phyloP scores from a whole-genome alignment of 2,797 vertebrate genomes.

The Poeciliopsis gracilis region DNA sequence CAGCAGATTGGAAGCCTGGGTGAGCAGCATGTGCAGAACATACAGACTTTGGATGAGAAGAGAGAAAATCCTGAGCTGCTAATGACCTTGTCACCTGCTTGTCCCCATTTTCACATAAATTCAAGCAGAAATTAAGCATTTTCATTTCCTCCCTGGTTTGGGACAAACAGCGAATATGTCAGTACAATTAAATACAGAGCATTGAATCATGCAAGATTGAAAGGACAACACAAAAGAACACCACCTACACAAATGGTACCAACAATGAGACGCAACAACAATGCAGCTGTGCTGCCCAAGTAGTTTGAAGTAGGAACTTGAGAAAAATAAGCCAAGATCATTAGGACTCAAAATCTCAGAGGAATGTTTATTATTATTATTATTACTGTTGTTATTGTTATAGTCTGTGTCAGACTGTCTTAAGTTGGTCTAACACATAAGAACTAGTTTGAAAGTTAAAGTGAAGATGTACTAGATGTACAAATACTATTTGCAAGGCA shows the following conservation, averaged over 20 bases:
- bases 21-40: conserved; percentile 15
- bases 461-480: background rate
- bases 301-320: background rate
- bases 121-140: conserved; percentile 40
- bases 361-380: background rate
- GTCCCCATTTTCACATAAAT: conserved; percentile 44
- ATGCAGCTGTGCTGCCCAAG: background rate
- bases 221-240: conserved; percentile 25
- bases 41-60: conserved; percentile 29
- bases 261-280: conserved; percentile 11
- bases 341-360: background rate
- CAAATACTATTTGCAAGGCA: background rate
- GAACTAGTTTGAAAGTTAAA: background rate
- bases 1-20: conserved; percentile 42
- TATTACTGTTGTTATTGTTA: background rate
- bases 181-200: background rate
- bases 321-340: conserved; percentile 8
- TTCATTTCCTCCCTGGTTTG: background rate
- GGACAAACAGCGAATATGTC: background rate
- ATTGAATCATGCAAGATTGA: conserved; percentile 14
- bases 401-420: background rate
- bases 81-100: conserved; percentile 44
- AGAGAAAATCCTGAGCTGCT: conserved; percentile 35
- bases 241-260: conserved; percentile 19
- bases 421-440: background rate